Evolutionary conservation across 2,113 vertebrate genomes (phyloP), one percentile per base, ranked within the genome.

Genomic region (Grammomys surdaster): DNA sequence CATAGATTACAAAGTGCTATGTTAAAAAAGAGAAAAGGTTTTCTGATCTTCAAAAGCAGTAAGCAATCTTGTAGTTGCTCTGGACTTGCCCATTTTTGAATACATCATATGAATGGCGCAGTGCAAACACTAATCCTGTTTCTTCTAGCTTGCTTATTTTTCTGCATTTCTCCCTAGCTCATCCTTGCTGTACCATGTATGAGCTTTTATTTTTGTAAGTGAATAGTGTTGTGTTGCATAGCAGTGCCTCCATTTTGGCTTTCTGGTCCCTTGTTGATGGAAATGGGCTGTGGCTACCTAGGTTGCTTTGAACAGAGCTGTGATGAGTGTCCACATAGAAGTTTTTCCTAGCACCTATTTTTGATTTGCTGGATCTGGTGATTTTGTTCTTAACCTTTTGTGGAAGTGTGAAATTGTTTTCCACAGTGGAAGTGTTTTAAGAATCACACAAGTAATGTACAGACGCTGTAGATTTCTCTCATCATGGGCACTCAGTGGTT

Each of bases 321-420:
- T 51, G 63, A n/a, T 40, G 60, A 67, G 33, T 33, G 87, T 82
- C 76, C 20, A 11, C 85, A 7, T n/a, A 14, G 75, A 75, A 43
- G 11, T 43, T 63, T 87, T 82, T 73, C 10, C 26, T 12, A 90
- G 31, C 16, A 88, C 28, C 63, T 90, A 8, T 8, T 84, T 78
- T 93, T 58, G 46, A 65, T 89, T 81, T 78, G 20, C 63, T 87
- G 12, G 28, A 89, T 76, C 73, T 90, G 80, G n/a, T 94, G 86
- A 56, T 94, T 92, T 85, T 54, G 51, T 69, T 2, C 91, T 97
- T 87, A 94, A 70, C 28, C 67, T 70, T 88, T 90, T 86, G 19
- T 84, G 67, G 73, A 94, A 89, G 56, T 87, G 10, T 12, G 10
- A 36, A 56, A 70, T 58, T 82, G 40, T 40, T 89, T 77, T 76